Evolutionary conservation across 2,797 vertebrate genomes (phyloP).

Genomic region (Bradypus variegatus): DNA sequence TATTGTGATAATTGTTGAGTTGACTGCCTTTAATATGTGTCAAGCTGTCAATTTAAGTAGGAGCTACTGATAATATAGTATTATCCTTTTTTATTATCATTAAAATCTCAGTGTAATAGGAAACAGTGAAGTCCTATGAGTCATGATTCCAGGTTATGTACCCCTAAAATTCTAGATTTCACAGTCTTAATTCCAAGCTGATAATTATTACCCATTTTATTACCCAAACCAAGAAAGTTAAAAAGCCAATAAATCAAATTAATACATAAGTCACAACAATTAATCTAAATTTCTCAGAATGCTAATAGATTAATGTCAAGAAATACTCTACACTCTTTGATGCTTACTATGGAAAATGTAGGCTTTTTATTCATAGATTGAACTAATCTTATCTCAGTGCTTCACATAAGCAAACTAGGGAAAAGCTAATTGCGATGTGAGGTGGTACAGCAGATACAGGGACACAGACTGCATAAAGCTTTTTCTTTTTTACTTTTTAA

Average conservation of each 20-base stretch:
- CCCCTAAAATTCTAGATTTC: neutral
- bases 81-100: neutral
- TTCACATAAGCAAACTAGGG: neutral
- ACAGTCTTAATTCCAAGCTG: conserved; percentile 20
- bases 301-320: neutral
- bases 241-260: neutral
- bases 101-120: neutral
- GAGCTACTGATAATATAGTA: neutral
- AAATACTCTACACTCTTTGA: neutral
- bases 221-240: conserved; percentile 21
- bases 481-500: neutral
- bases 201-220: conserved; percentile 1
- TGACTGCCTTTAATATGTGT: neutral
- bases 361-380: neutral
- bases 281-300: neutral
- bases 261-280: neutral
- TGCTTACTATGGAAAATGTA: neutral
- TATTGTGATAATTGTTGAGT: conserved; percentile 4
- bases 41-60: neutral
- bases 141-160: neutral
- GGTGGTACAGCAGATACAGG: neutral
- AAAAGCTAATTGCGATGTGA: neutral
- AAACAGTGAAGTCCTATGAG: neutral
- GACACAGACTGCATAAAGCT: neutral
- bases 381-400: neutral